Base-by-base conservation (phyloP, 2,113 vertebrate genomes). In the Brachyhypopomus gauderio region DNA sequence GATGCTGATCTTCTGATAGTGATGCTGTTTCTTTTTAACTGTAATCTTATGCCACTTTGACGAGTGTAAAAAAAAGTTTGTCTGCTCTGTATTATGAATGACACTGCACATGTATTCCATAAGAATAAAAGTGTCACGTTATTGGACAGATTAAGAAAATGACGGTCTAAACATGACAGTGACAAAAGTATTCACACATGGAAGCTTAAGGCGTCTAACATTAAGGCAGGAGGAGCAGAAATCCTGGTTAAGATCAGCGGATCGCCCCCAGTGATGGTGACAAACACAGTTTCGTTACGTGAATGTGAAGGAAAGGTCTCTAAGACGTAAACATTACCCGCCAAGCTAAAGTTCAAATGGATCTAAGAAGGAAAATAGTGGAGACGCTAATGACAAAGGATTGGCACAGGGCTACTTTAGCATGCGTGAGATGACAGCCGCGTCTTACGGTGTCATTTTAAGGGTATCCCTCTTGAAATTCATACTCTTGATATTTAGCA, bases 1-100 rank as follows among this genome's bases (percentile, higher is more conserved):
- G 60, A 25, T 30, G 4, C 60, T 69, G 62, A 41, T 81, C 62
- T 25, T 58, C 66, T 34, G 23, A 60, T 55, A 41, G 38, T 64
- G 66, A 80, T 30, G 56, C 7, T 1, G 34, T 34, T 69, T 48
- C 62, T 14, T 64, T 22, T 64, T 22, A 30, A 48, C 45, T 34
- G 2, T 48, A 48, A 45, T 45, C n/a, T 38, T 52, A 12, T 66
- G 74, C 27, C 63, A 48, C 45, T 25, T 20, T 27, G 16, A 48
- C 62, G 58, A 75, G 62, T 60, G 2, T 2, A 52, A 52, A 52
- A 52, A 52, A 12, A 52, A 11, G 0, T 52, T 52, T 14, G 45
- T 11, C 12, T 52, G 14, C 1, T 52, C 45, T 52, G 45, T 14
- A 52, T 52, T 52, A 52, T 12, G 14, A 52, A 52, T 52, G 45